These are phyloP conservation scores for Fulmarus glacialis DNA, from an alignment of 2,113 vertebrate species.

Conservation along the genomic window DNA sequence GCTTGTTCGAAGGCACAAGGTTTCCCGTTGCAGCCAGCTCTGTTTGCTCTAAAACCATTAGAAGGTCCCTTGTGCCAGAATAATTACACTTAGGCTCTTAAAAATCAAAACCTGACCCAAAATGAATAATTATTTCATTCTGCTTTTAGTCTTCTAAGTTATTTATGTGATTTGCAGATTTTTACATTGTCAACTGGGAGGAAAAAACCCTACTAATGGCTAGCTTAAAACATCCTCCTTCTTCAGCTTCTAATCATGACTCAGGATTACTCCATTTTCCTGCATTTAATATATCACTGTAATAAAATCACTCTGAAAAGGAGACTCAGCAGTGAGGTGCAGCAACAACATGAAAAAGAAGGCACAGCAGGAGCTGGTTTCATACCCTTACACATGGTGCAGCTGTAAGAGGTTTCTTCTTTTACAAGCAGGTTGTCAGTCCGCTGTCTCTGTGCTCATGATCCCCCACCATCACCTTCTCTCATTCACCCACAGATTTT, in stretches of 20 bases:
- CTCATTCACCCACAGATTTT: neutral
- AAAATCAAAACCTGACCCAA: slow-evolving; percentile 2
- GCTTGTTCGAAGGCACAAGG: neutral
- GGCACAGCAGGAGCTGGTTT: neutral
- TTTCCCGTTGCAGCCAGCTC: neutral
- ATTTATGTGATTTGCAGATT: slow-evolving; percentile 9
- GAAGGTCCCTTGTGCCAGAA: neutral
- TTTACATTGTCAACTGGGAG: neutral
- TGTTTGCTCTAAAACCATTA: neutral
- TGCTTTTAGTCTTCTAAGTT: slow-evolving; percentile 9
- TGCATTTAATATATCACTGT: neutral
- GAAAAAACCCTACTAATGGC: neutral
- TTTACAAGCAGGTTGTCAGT: neutral
- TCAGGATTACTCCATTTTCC: neutral
- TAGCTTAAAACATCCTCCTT: neutral
- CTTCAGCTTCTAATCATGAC: neutral
- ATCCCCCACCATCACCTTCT: neutral
- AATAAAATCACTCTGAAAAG: neutral
- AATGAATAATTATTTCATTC: slow-evolving; percentile 28
- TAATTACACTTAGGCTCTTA: neutral
- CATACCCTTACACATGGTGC: neutral
- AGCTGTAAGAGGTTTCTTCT: neutral
- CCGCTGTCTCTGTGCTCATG: neutral
- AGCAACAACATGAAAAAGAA: neutral
- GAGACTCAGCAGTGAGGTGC: neutral